These are phyloP conservation scores for Hedychridium roseum DNA, from an alignment of 2,888 invertebrate genomes.

Conservation along the genomic window DNA sequence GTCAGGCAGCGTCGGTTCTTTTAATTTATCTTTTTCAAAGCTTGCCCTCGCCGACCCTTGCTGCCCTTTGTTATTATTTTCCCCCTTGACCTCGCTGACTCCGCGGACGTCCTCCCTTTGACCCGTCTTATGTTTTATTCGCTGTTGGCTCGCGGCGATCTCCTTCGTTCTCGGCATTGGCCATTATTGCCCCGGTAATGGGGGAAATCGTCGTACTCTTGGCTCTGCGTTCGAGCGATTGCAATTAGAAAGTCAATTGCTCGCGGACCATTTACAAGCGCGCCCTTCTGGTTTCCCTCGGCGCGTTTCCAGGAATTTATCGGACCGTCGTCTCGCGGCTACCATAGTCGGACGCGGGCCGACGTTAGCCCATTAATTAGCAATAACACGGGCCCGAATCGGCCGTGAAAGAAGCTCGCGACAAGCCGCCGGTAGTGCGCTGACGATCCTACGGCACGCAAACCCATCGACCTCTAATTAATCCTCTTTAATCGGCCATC, in stretches of 20 bases:
- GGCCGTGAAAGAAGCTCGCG: constrained; percentile 31
- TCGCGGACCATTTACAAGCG: too few relatives aligned
- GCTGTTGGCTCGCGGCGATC: neutral
- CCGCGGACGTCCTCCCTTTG: too few relatives aligned
- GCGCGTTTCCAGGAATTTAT: too few relatives aligned
- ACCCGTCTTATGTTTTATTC: neutral
- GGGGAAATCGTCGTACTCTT: too few relatives aligned
- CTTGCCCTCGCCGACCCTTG: neutral
- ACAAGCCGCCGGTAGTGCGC: constrained; percentile 26
- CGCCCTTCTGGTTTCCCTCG: too few relatives aligned
- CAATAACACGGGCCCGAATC: constrained; percentile 46
- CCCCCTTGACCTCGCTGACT: too few relatives aligned
- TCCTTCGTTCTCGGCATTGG: neutral
- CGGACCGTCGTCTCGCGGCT: too few relatives aligned
- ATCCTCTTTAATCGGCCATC: constrained; percentile 41
- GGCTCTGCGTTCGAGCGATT: too few relatives aligned
- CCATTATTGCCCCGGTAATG: too few relatives aligned
- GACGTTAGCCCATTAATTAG: constrained; percentile 47
- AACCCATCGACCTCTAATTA: constrained; percentile 34
- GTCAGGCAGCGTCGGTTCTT: too few relatives aligned
- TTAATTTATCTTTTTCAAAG: neutral
- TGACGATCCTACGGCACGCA: constrained; percentile 46
- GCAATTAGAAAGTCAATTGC: too few relatives aligned
- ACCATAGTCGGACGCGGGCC: neutral
- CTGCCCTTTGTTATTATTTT: too few relatives aligned